Evolutionary conservation across 1,140 invertebrate genomes (phyloP), one percentile per base, ranked within the genome.

Genomic region (Listronotus bonariensis): DNA sequence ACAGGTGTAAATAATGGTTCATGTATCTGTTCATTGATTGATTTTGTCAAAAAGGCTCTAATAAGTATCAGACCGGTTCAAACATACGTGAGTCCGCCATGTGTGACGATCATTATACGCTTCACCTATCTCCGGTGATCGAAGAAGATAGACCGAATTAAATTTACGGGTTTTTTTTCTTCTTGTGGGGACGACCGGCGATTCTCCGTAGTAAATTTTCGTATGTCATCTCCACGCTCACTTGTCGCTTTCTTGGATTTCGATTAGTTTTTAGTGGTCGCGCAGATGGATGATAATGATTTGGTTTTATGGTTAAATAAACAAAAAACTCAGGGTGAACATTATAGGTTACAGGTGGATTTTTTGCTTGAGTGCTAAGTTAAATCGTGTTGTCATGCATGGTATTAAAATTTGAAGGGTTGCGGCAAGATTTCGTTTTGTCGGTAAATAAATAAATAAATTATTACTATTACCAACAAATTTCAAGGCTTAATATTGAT

Each of bases 81-180:
- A 49, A 51, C 57, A 46, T 66, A 66, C 64, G 64, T 66, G 63
- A 65, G 63, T 57, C 36, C 54, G 18, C 41, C 63, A 58, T 65
- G 63, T 65, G 63, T 65, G 54, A 65, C 63, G 63, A 54, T 58
- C 63, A 65, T 65, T 65, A 65, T 65, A 65, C 63, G 63, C 63
- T 65, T 58, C 63, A 58, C 45, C 41, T 65, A 55, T 18, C 40
- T 40, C 43, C 43, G 36, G n/a, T 55, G 45, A 65, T 58, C 54
- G 63, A 65, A 57, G 54, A 51, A 63, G 60, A 55, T 63, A 63
- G 46, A 63, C 43, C 54, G 63, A 58, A 65, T 65, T 65, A 58
- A 58, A 58, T 65, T 65, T 58, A 57, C 31, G 40, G n/a, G 46
- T 31, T 31, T 56, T 40, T 63, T 64, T 38, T 17, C 18, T 55